These are phyloP conservation scores for Regulus satrapa DNA, from an alignment of 2,113 vertebrate species.

Conservation along the genomic window DNA sequence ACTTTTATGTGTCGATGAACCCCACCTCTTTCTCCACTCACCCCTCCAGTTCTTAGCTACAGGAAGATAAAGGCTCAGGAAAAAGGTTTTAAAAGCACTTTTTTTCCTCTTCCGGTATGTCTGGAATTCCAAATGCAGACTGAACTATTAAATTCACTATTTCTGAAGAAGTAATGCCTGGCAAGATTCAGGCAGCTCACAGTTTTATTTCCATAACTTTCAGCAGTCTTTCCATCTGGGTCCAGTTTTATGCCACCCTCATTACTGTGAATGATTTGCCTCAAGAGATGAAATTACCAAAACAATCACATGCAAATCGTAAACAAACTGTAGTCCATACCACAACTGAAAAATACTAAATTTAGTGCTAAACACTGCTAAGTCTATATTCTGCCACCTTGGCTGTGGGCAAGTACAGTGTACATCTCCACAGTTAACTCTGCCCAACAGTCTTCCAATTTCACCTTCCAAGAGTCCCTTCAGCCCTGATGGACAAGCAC, in stretches of 20 bases:
- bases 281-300: not conserved
- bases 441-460: not conserved
- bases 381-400: not conserved
- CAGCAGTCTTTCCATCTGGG: not conserved
- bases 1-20: not conserved
- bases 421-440: not conserved
- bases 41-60: conserved; percentile 4
- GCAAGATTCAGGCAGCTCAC: not conserved
- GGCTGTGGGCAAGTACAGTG: not conserved
- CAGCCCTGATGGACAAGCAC: not conserved
- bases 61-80: conserved; percentile 43
- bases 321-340: not conserved
- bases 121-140: conserved; percentile 59
- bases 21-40: not conserved
- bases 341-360: not conserved
- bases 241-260: not conserved
- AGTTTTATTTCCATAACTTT: not conserved
- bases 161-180: not conserved
- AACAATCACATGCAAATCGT: not conserved
- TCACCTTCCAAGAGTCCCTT: not conserved
- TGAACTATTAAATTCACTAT: conserved; percentile 7
- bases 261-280: not conserved
- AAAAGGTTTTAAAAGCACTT: conserved; percentile 12
- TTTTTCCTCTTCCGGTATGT: conserved; percentile 38
- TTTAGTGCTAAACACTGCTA: not conserved